phyloP scores from a whole-genome alignment of 2,113 vertebrate genomes.

The Oostethus manadensis region DNA sequence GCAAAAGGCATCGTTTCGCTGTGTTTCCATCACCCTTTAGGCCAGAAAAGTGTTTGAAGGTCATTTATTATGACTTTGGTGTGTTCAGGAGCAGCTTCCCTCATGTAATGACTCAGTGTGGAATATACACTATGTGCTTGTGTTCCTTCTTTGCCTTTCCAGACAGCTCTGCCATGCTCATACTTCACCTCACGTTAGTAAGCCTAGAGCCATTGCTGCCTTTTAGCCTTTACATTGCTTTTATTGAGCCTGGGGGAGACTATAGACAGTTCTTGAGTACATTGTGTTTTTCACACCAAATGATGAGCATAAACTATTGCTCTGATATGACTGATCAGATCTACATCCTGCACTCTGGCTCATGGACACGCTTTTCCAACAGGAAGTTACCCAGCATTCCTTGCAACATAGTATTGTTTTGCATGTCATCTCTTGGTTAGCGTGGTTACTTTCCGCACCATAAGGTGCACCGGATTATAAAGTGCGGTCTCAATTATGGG shows the following conservation, averaged over 20 bases:
- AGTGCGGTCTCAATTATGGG: too few species aligned
- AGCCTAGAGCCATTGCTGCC: conserved; percentile 35
- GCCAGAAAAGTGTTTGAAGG: conserved; percentile 46
- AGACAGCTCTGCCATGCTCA: conserved; percentile 24
- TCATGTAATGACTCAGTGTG: conserved; percentile 23
- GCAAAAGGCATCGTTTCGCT: conserved; percentile 29
- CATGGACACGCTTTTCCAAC: not conserved
- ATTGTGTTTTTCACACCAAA: conserved; percentile 24
- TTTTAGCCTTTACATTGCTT: conserved; percentile 42
- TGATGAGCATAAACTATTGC: conserved; percentile 16
- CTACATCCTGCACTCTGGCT: conserved; percentile 35
- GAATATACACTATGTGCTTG: conserved; percentile 32
- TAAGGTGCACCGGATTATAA: too few species aligned
- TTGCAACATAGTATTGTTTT: too few species aligned
- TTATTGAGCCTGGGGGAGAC: conserved; percentile 33
- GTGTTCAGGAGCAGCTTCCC: conserved; percentile 29
- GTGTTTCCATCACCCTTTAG: conserved; percentile 23
- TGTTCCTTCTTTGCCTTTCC: conserved; percentile 11
- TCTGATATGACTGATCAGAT: conserved; percentile 58
- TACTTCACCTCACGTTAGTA: conserved; percentile 51
- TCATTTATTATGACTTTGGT: conserved; percentile 48
- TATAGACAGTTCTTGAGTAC: conserved; percentile 31
- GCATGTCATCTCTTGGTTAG: too few species aligned
- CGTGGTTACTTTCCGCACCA: too few species aligned
- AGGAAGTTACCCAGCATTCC: too few species aligned